Evolutionary conservation across 2,113 vertebrate species (phyloP), one percentile per base, ranked within the genome.

Genomic region (Ptyas mucosa): DNA sequence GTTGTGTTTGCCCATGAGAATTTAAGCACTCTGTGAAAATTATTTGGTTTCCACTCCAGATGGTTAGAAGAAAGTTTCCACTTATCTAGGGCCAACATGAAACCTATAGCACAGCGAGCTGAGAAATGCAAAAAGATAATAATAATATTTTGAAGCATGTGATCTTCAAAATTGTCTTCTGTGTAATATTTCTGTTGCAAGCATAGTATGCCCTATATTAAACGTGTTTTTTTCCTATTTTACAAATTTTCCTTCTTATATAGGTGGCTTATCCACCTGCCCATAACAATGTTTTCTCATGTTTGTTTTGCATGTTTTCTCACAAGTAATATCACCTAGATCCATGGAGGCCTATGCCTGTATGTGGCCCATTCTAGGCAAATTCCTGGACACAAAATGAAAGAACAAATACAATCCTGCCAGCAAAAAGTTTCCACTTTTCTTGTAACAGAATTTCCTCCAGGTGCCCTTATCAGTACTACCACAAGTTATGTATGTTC

Each of bases 391-490:
- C 6, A 94, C 0, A 0, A 85, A 29, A 58, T 92, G 53, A 95
- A 90, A 94, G 93, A 95, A 90, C 75, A 92, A 96, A 95, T 93
- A 95, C 91, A 95, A 93, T 90, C 89, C 91, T 88, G 87, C 1
- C 2, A 95, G 93, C 89, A 90, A 94, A 94, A 49, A 24, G 39
- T 51, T 39, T 96, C 95, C 95, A 97, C 94, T 95, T 11, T 96
- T 97, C 96, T 95, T 55, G 94, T 96, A 97, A 96, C 88, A 93
- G 92, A 87, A 89, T 92, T 93, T 90, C 23, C 95, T 94, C 97
- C 95, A 97, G 93, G 57, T 95, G 94, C 88, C 92, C 93, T 96
- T 96, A 96, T 95, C 91, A 0, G 91, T 94, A 89, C 87, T 91
- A 95, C 94, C 95, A 93, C 90, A 95, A 96, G 93, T 21, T 21